Evolutionary conservation across 2,797 vertebrate species (phyloP).

Genomic region (Phylloscopus collybita): DNA sequence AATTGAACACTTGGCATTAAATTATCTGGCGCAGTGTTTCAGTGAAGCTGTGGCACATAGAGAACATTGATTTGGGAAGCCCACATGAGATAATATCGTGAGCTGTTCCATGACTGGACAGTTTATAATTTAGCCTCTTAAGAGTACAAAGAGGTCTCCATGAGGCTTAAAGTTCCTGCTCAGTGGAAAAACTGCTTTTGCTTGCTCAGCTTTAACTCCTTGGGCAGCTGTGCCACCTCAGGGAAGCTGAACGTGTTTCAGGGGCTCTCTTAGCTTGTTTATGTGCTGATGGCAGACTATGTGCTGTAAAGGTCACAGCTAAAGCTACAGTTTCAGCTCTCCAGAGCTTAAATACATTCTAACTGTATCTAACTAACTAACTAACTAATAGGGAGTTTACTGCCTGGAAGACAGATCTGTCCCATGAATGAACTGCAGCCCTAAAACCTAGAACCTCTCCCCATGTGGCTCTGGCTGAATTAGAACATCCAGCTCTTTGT

Average conservation of each 20-base stretch:
- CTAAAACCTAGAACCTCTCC: not conserved
- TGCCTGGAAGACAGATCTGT: not conserved
- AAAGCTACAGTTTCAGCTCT: constrained; percentile 1
- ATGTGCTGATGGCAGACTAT: not conserved
- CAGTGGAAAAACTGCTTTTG: not conserved
- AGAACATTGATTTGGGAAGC: constrained; percentile 21
- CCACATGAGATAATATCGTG: not conserved
- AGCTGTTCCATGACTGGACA: constrained; percentile 9
- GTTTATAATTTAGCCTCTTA: constrained; percentile 37
- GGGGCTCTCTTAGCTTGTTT: not conserved
- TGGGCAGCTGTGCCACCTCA: not conserved
- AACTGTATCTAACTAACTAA: too few relatives aligned
- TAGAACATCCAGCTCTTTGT: not conserved
- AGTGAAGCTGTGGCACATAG: not conserved
- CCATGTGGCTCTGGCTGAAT: not conserved
- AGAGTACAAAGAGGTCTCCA: constrained; percentile 7
- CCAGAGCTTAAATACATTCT: not conserved
- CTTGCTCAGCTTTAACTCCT: constrained; percentile 40
- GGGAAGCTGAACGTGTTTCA: not conserved
- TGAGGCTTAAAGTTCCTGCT: not conserved
- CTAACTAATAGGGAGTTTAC: not conserved
- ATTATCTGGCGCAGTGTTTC: not conserved
- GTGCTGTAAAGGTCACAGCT: constrained; percentile 32
- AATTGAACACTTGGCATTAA: not conserved
- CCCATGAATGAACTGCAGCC: not conserved